These are phyloP conservation scores for Euschistus heros DNA, from an alignment of 1,140 invertebrate species.

Conservation along the genomic window DNA sequence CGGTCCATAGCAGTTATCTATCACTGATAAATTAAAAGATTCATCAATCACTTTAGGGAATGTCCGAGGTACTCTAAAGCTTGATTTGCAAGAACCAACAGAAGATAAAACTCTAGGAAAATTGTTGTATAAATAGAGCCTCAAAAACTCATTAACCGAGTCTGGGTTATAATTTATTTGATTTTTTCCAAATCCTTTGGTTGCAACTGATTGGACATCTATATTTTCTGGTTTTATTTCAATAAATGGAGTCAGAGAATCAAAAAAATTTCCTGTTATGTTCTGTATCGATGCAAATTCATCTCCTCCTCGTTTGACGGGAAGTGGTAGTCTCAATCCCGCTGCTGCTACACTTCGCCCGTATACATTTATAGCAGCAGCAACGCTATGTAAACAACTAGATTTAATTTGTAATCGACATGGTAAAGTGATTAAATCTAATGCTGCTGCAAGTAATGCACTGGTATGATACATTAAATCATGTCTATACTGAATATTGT, in stretches of 20 bases:
- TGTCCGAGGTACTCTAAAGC: slow-evolving; percentile 4
- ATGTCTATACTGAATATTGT: neutral
- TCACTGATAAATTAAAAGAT: neutral
- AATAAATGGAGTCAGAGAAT: slow-evolving; percentile 2
- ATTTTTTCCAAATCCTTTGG: slow-evolving; percentile 5
- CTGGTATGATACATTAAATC: slow-evolving; percentile 15
- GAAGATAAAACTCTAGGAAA: neutral
- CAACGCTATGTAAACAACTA: neutral
- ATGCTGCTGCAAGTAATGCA: slow-evolving; percentile 7
- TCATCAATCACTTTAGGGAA: slow-evolving; percentile 16
- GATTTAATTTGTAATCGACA: neutral
- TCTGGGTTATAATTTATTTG: neutral
- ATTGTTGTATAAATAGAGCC: neutral
- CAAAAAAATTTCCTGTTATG: neutral
- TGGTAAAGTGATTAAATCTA: slow-evolving; percentile 18
- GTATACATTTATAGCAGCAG: neutral
- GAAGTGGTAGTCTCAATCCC: slow-evolving; percentile 13
- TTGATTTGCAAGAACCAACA: neutral
- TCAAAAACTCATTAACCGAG: neutral
- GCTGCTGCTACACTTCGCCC: neutral
- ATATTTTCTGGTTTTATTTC: slow-evolving; percentile 1
- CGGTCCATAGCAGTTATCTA: neutral
- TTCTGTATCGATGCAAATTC: neutral
- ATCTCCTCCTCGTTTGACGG: neutral
- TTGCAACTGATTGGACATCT: slow-evolving; percentile 3